Conservation (phyloP, 2,888 invertebrate species). For the Drosophila longiperda region DNA sequence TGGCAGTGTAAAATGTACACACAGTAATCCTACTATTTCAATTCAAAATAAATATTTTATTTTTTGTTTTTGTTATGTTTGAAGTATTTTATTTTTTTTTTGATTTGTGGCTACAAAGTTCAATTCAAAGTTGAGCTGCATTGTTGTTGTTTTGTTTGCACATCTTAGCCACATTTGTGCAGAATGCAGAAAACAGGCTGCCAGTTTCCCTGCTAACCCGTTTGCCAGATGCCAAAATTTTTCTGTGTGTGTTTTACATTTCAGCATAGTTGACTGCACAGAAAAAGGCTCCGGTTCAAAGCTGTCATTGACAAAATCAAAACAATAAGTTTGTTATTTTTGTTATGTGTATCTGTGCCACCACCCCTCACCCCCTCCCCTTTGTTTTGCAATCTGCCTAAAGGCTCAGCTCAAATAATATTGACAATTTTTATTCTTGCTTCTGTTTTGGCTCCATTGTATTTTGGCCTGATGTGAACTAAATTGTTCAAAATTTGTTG, state of each 20-base stretch:
- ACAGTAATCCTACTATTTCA: not conserved
- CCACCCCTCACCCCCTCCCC: not conserved
- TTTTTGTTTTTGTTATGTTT: not conserved
- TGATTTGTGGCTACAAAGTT: constrained; percentile 33
- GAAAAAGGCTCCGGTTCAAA: constrained; percentile 46
- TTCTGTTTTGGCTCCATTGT: not conserved
- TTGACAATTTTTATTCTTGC: constrained; percentile 13
- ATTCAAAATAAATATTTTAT: not conserved
- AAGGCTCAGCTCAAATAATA: constrained; percentile 11
- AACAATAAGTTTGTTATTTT: constrained; percentile 77
- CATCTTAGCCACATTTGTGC: constrained; percentile 62
- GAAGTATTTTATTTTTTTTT: not conserved
- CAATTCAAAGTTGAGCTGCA: constrained; percentile 2
- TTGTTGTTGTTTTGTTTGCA: constrained; percentile 19
- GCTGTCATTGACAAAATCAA: constrained; percentile 78
- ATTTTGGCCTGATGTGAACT: constrained; percentile 19
- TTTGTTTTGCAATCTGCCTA: constrained; percentile 50
- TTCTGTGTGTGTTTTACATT: constrained; percentile 54
- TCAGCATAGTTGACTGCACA: constrained; percentile 66
- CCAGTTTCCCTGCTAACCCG: constrained; percentile 33
- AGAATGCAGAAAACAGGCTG: constrained; percentile 43
- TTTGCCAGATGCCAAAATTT: constrained; percentile 40
- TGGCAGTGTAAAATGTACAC: not conserved
- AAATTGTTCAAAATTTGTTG: constrained; percentile 45
- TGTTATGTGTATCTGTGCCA: constrained; percentile 27